Evolutionary conservation across 2,888 invertebrate species (phyloP), one percentile per base, ranked within the genome.

Genomic region (Oligia latruncula): DNA sequence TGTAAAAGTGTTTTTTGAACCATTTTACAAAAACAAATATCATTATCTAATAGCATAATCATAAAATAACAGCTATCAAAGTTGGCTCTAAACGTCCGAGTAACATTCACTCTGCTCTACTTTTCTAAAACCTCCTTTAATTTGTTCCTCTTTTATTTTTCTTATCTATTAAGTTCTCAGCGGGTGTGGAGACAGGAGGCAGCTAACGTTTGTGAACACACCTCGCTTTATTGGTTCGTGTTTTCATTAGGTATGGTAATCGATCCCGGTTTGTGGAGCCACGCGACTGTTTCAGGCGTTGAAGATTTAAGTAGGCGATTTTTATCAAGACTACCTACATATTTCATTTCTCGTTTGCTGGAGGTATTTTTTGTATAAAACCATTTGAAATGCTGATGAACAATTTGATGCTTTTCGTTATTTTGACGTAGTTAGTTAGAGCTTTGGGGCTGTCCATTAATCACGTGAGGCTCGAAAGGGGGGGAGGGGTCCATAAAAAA

Each of bases 201-300:
- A 66, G 68, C 55, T 35, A 74, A 52, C 66, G 67, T 62, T 77
- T 85, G 77, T 82, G 60, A 68, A 46, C 65, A 72, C 80, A 78
- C 70, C 77, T 75, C 82, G 70, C 64, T 66, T 82, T 82, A 82
- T 85, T 82, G 70, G 82, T 58, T 71, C 74, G 52, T 78, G 72
- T 86, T 71, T 68, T 75, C 72, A 82, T 84, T 78, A 84, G 62
- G 13, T 46, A 78, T 73, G 70, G 67, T 82, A 82, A 84, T 84
- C 29, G 78, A 82, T 75, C 62, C 68, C 20, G 49, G 85, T 17
- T 85, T 71, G 66, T 8, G 62, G 73, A 67, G 29, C 66, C 72
- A 23, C 73, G 35, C 65, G 40, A 43, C 29, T 55, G 68, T 49
- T 65, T 66, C 46, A 73, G 73, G 29, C 40, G 70, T 81, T 83